Evolutionary conservation across 2,113 vertebrate genomes (phyloP), one percentile per base, ranked within the genome.

Genomic region (Pedionomus torquatus): DNA sequence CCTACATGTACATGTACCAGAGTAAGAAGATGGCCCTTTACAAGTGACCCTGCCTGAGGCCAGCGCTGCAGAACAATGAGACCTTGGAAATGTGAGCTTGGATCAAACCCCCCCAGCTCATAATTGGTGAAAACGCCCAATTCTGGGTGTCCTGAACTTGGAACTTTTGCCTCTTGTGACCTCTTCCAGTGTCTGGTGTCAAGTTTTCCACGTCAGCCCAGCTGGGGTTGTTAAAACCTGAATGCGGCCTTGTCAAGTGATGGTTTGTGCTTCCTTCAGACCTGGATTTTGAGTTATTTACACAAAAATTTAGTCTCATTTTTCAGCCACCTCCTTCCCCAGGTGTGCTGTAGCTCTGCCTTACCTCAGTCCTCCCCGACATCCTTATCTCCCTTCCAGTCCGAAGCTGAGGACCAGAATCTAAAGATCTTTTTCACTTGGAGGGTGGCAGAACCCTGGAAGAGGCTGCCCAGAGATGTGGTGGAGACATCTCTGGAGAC

Each of bases 1-100:
- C 99, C 94, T 99, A 99, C 97, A 99, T 99, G 98, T 99, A 99
- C 96, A 97, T 99, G 94, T 99, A 99, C 87, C 98, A 99, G 96
- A 99, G 98, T 97, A 97, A 94, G 83, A 98, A 95, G 77, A 99
- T 99, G 98, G 98, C 97, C 1, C 98, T 99, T 3, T 99, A 99
- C 83, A 98, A 98, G 81, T 99, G 97, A 98, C 17, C 0, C 43
- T 13, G 30, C 9, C 52, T 33, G 8, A 25, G 12, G 20, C 49
- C 11, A 11, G 24, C n/a, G 17, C 43, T 0, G 0, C 24, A 8
- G 74, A 71, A 15, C 57, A 17, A 20, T 1, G 7, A 33, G 41
- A 7, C 0, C 0, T 35, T 3, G 1, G 76, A 28, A 58, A 31
- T 0, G 0, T 7, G 54, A 90, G 51, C 83, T 46, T 30, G 64